A percentile compares a stretch with the other conserved stretches of the same genome.
These are phyloP conservation scores for Zosterops borbonicus DNA, from an alignment of 2,113 vertebrate genomes.

Conservation along the genomic window DNA sequence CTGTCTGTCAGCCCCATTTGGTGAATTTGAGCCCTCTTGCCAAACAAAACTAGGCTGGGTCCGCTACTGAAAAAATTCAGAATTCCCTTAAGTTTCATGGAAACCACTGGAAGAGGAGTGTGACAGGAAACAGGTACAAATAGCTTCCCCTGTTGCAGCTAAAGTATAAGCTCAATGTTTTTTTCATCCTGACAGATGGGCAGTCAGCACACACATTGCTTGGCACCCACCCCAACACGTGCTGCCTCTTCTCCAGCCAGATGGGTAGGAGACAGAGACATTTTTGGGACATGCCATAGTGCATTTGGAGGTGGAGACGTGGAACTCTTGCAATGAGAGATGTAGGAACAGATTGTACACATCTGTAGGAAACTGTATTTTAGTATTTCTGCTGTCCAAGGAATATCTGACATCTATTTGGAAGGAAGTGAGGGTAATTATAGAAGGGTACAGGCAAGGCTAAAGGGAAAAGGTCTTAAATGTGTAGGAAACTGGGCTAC, in stretches of 20 bases:
- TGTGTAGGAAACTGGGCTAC: background rate
- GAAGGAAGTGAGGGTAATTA: background rate
- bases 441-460: background rate
- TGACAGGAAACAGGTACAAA: background rate
- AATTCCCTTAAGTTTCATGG: background rate
- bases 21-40: background rate
- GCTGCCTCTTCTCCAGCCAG: background rate
- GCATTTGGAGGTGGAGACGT: background rate
- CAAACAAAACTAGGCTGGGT: background rate
- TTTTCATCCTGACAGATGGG: background rate
- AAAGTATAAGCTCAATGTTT: background rate
- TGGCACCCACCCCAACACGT: background rate
- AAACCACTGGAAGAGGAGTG: background rate
- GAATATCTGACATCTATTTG: background rate
- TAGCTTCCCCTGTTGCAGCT: background rate
- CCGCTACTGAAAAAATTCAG: background rate
- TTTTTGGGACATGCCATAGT: background rate
- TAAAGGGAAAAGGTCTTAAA: background rate
- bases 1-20: background rate
- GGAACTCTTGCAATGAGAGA: background rate
- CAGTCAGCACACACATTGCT: background rate
- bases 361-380: background rate
- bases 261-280: background rate
- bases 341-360: background rate
- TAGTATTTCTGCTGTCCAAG: background rate